Conservation (phyloP, 2,113 vertebrate genomes). For the Himantopus leucocephalus region DNA sequence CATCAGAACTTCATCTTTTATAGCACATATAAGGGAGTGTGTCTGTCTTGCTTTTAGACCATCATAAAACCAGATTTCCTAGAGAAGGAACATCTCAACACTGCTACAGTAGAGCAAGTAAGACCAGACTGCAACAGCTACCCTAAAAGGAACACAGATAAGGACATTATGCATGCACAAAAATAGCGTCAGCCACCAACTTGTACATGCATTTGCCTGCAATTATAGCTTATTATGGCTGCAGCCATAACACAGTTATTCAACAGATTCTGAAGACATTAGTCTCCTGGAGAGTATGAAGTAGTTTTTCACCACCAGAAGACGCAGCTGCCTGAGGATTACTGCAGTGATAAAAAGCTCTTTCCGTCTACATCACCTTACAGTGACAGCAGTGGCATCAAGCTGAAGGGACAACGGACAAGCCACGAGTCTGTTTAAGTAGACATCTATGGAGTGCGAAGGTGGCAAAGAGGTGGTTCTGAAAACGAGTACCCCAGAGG, state of each 20-base stretch:
- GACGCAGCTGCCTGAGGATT: neutral
- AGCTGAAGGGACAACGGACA: neutral
- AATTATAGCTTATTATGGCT: constrained; percentile 16
- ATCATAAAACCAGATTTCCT: neutral
- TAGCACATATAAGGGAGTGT: accelerated
- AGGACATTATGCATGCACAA: neutral
- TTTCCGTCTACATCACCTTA: neutral
- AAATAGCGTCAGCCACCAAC: neutral
- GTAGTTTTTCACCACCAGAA: neutral
- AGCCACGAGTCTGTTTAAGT: neutral
- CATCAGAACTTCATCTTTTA: neutral
- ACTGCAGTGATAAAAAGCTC: neutral
- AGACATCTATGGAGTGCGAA: neutral
- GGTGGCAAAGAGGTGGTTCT: neutral
- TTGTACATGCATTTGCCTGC: neutral
- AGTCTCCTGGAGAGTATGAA: constrained; percentile 33
- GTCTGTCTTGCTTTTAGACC: neutral
- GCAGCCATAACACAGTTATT: constrained; percentile 48
- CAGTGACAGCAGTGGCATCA: neutral
- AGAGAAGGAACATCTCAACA: neutral
- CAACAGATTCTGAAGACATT: constrained; percentile 32
- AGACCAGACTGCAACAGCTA: neutral
- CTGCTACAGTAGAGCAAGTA: neutral
- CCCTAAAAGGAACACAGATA: neutral
- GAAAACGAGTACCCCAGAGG: neutral